Evolutionary conservation across 2,888 invertebrate species (phyloP).

Genomic region (Gymnocheta viridis): DNA sequence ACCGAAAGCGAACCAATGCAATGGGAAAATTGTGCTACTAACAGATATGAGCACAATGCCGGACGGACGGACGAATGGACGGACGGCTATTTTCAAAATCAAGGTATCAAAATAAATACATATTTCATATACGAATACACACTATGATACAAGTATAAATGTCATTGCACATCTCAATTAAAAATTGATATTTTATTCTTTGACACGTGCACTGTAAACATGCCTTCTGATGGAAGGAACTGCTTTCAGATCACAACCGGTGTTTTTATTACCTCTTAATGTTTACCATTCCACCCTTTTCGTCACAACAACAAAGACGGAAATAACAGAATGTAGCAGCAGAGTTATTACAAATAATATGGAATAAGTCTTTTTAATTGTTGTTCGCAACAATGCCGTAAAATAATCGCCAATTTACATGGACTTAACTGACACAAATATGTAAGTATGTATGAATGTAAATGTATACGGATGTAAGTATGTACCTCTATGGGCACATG

Average conservation of each 20-base stretch:
- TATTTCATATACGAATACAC: no score
- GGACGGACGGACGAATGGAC: not conserved
- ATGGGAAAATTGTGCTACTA: not conserved
- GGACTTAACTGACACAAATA: slow-evolving; percentile 48
- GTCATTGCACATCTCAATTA: slow-evolving; percentile 66
- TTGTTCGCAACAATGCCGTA: slow-evolving; percentile 63
- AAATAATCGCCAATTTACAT: slow-evolving; percentile 59
- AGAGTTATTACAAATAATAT: not conserved
- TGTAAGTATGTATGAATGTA: not conserved
- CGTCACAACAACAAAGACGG: not conserved
- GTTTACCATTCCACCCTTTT: slow-evolving; percentile 26
- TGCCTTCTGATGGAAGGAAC: slow-evolving; percentile 32
- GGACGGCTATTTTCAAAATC: slow-evolving; percentile 1
- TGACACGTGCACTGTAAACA: slow-evolving; percentile 66
- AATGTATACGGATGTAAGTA: not conserved
- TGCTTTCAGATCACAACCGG: slow-evolving; percentile 36
- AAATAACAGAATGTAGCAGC: slow-evolving; percentile 3
- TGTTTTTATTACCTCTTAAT: slow-evolving; percentile 26
- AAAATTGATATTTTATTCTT: slow-evolving; percentile 66
- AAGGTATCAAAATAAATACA: not conserved
- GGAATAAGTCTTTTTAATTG: slow-evolving; percentile 66
- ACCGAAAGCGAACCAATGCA: not conserved
- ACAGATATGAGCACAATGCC: not conserved
- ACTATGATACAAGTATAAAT: slow-evolving; percentile 44
- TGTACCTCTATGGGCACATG: slow-evolving; percentile 1